phyloP scores from a whole-genome alignment of 2,113 vertebrate species.

The Cisticola juncidis region DNA sequence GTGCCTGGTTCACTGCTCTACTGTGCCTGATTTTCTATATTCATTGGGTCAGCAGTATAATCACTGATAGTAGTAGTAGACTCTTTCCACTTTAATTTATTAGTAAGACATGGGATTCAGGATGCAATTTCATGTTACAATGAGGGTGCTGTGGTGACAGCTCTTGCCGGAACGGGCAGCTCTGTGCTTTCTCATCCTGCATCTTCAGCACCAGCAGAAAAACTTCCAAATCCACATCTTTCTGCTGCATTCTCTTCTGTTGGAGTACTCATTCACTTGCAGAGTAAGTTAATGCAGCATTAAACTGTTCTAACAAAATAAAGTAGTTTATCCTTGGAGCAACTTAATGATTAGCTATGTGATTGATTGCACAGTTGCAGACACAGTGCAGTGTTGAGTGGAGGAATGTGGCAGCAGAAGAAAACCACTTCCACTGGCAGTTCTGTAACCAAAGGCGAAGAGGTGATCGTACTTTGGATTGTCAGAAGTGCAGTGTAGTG shows the following conservation, averaged over 20 bases:
- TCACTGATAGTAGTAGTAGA: neutral
- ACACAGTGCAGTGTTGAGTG: neutral
- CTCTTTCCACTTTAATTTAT: neutral
- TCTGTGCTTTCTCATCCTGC: neutral
- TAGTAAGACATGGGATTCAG: neutral
- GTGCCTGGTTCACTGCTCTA: neutral
- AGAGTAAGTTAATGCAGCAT: neutral
- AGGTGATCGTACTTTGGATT: neutral
- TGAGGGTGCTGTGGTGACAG: neutral
- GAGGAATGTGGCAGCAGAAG: neutral
- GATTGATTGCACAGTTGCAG: neutral
- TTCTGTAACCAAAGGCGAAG: neutral
- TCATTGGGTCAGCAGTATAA: neutral
- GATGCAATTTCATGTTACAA: neutral
- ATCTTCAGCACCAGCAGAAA: neutral
- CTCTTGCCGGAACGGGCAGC: neutral
- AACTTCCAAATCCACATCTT: neutral
- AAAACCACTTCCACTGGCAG: neutral
- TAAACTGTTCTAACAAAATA: neutral
- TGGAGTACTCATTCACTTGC: neutral
- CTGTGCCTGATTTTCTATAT: neutral
- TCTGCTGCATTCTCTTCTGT: neutral
- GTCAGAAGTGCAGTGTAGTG: neutral
- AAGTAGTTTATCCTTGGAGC: neutral
- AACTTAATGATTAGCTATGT: neutral